Conservation (phyloP, 2,888 invertebrate genomes). For the Watsonalla cultraria region DNA sequence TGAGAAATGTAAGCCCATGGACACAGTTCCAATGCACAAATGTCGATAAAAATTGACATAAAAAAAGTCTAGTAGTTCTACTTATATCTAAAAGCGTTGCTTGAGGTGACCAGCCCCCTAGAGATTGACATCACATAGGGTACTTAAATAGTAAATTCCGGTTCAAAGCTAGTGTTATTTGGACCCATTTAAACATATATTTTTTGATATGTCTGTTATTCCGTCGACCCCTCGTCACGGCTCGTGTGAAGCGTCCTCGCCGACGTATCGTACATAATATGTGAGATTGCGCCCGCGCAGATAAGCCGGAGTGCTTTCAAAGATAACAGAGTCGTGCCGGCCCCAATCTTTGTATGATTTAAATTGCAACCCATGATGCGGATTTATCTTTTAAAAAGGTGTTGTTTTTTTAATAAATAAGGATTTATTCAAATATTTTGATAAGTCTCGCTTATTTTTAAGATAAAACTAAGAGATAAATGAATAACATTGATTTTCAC, state of each 20-base stretch:
- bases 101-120: too few relatives aligned
- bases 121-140: too few relatives aligned
- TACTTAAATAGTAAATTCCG: too few relatives aligned
- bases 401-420: neutral
- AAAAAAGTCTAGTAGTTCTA: too few relatives aligned
- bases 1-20: too few relatives aligned
- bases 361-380: slow-evolving; percentile 30
- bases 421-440: neutral
- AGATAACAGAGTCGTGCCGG: slow-evolving; percentile 41
- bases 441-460: neutral
- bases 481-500: too few relatives aligned
- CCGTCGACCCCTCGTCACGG: neutral
- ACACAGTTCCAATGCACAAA: too few relatives aligned
- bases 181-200: neutral
- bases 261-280: slow-evolving; percentile 27
- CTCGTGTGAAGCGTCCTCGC: slow-evolving; percentile 15
- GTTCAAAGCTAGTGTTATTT: neutral
- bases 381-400: slow-evolving; percentile 17
- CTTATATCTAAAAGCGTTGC: too few relatives aligned
- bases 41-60: too few relatives aligned
- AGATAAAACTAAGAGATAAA: too few relatives aligned
- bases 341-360: slow-evolving; percentile 56
- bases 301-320: slow-evolving; percentile 59
- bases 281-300: slow-evolving; percentile 39
- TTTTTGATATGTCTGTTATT: neutral